phyloP scores from a whole-genome alignment of 2,888 invertebrate genomes.

The Latheticus oryzae region DNA sequence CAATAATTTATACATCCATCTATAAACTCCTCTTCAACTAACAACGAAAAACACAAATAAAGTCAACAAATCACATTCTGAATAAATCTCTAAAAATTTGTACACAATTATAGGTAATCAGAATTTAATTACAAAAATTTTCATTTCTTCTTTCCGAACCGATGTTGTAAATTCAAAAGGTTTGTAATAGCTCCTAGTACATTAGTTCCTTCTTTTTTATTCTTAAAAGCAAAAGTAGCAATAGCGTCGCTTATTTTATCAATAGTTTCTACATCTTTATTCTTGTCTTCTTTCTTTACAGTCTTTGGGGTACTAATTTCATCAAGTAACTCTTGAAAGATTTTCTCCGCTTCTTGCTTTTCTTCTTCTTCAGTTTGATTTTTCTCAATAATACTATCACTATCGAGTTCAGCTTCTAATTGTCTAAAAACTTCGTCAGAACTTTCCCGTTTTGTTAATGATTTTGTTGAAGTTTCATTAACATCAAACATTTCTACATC shows the following conservation, averaged over 20 bases:
- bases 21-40: too few relatives aligned
- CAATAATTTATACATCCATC: too few relatives aligned
- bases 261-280: conserved; percentile 55
- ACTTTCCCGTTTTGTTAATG: conserved; percentile 39
- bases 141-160: too few relatives aligned
- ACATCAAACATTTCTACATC: conserved; percentile 30
- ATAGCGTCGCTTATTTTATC: conserved; percentile 59
- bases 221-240: too few relatives aligned
- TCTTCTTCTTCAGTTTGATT: conserved; percentile 50
- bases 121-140: too few relatives aligned
- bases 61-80: too few relatives aligned
- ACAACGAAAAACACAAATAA: too few relatives aligned
- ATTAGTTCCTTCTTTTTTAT: too few relatives aligned
- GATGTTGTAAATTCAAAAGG: too few relatives aligned
- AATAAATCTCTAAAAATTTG: too few relatives aligned
- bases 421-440: conserved; percentile 56
- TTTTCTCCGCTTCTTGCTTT: conserved; percentile 55
- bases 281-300: conserved; percentile 35
- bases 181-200: too few relatives aligned
- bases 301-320: conserved; percentile 51
- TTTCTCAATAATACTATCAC: conserved; percentile 44
- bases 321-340: conserved; percentile 60
- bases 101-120: too few relatives aligned
- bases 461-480: conserved; percentile 13
- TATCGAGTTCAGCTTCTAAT: conserved; percentile 55